Evolutionary conservation across 2,113 vertebrate genomes (phyloP), one percentile per base, ranked within the genome.

Genomic region (Proteles cristata): DNA sequence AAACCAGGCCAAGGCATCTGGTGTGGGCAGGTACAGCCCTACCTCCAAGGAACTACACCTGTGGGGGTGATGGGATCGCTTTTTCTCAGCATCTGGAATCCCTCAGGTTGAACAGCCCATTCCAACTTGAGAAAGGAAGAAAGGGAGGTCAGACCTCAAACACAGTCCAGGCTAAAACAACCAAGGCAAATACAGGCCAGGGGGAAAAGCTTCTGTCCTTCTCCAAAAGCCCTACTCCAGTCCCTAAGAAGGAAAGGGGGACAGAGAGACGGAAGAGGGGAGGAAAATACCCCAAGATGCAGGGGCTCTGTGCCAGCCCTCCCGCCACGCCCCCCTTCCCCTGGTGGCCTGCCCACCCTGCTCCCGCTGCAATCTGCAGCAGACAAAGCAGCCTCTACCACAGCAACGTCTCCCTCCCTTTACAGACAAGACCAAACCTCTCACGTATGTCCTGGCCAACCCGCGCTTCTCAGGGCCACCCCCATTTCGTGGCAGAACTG

Each of bases 271-370:
- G 3, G 16, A 28, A 68, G 66, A 35, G 6, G 3, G 12, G 21
- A 73, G 4, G 12, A 19, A 45, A 55, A 23, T 5, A 7, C 16
- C 43, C 43, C 63, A 39, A 53, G 14, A n/a, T 3, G 0, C 2
- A 26, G 31, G 5, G n/a, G 35, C 35, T 19, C 61, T 63, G 28
- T 4, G 0, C 3, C 5, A 45, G 14, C 69, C 11, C 15, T 4
- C 19, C 33, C 0, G 0, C 16, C 39, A 39, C 39, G 39, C 4
- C 43, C 69, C 88, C 4, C 10, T 6, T 23, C 4, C 25, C 23
- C 35, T 66, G 50, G 73, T 33, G 28, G 25, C 82, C 5, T 88
- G 45, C 77, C 35, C 9, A 2, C 65, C 58, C 61, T 39, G 63
- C 9, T 69, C 80, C 76, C 28, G 3, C 31, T 26, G 17, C 50